Base-by-base conservation (phyloP, 2,113 vertebrate species). In the Porphyrio hochstetteri region DNA sequence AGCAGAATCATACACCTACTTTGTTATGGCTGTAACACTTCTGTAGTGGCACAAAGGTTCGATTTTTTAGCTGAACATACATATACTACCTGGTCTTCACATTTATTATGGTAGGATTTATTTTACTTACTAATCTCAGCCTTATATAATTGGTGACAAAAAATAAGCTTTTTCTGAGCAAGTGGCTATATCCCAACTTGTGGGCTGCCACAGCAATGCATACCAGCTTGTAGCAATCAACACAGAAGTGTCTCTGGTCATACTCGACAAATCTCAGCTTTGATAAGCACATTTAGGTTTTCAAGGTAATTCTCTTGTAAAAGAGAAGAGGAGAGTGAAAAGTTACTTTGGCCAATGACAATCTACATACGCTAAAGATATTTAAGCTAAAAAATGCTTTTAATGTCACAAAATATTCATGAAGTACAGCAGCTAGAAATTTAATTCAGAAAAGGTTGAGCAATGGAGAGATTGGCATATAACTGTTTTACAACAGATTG, bases 281-380 rank as follows among this genome's bases (percentile, higher is more conserved):
- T 74, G 24, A 87, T n/a, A 56, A 86, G 52, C 6, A 29, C 9
- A 28, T 68, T 57, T 28, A 57, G 10, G 4, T 40, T 83, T 91
- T 63, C 42, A 63, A 74, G 33, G 24, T 68, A 82, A 63, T 44
- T 24, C 13, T n/a, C 14, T 44, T n/a, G 35, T 61, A 63, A 78
- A 87, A 72, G 10, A 68, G 35, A 61, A 82, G 29, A 67, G 16
- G 21, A 50, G 5, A 25, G 2, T 16, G n/a, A 36, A 83, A 53
- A 36, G 8, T 7, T 0, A 38, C 57, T 2, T 1, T 35, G 28
- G 8, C 6, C 1, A 42, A 67, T 50, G 60, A 23, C 27, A 63
- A 68, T 63, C 55, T 74, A 50, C 16, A 35, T 38, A 57, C 16
- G 6, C 11, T 50, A 25, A 56, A 42, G 9, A 36, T 56, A 72